A percentile compares a stretch with the other conserved stretches of the same genome.
Evolutionary conservation across 2,113 vertebrate species (phyloP).

Genomic region (Gorilla gorilla): DNA sequence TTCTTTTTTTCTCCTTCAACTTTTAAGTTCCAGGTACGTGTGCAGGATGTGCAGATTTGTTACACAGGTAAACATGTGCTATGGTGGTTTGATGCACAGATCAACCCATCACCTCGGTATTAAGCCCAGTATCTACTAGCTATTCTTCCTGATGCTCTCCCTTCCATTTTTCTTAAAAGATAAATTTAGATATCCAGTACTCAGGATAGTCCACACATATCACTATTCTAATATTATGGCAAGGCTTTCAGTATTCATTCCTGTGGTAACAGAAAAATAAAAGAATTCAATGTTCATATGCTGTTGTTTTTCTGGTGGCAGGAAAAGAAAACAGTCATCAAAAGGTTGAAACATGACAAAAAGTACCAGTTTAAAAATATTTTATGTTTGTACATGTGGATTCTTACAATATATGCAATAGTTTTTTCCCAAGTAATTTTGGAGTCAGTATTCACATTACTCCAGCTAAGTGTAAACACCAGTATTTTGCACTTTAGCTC

Average conservation of each 20-base stretch:
- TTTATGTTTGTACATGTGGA: background rate
- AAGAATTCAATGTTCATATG: background rate
- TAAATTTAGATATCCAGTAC: background rate
- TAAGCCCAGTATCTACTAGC: no score
- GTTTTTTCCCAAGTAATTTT: conserved; percentile 14
- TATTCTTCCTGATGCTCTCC: no score
- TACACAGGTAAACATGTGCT: no score
- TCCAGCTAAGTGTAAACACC: background rate
- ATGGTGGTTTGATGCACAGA: no score
- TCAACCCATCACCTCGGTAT: no score
- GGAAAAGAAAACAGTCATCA: conserved; percentile 15
- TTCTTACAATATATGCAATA: background rate
- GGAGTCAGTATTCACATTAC: background rate
- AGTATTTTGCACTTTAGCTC: background rate
- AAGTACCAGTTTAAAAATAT: conserved; percentile 3
- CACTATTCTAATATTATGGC: background rate
- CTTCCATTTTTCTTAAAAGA: conserved; percentile 27
- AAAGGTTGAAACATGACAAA: conserved; percentile 42
- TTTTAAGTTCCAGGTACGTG: no score
- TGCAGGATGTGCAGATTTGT: no score
- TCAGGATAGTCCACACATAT: background rate
- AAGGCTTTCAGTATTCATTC: conserved; percentile 29
- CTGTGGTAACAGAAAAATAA: background rate
- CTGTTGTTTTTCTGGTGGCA: background rate
- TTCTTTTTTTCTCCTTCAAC: background rate